phyloP scores from a whole-genome alignment of 2,113 vertebrate genomes.

The Stigmatopora argus region DNA sequence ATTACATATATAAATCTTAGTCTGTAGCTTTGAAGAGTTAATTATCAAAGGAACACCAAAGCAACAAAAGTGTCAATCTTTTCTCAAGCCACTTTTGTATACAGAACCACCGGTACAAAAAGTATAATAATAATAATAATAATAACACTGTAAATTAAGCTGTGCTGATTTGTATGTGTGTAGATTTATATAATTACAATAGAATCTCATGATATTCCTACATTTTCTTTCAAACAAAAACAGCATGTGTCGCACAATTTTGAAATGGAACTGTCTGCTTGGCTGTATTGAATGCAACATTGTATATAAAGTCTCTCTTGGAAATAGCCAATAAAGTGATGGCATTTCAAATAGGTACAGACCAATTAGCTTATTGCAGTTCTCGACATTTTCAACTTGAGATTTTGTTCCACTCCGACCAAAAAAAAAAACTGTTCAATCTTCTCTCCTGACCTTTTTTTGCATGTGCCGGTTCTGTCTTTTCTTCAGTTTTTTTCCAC shows the following conservation, averaged over 20 bases:
- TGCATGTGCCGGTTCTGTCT: not conserved
- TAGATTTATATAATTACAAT: slow-evolving; percentile 22
- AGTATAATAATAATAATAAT: slow-evolving; percentile 45
- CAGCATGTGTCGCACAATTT: no score
- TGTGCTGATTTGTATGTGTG: not conserved
- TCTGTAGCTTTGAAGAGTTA: slow-evolving; percentile 32
- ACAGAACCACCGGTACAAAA: slow-evolving; percentile 61
- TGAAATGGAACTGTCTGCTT: not conserved
- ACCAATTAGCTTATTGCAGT: slow-evolving; percentile 52
- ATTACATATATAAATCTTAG: slow-evolving; percentile 46
- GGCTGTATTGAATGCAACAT: slow-evolving; percentile 26
- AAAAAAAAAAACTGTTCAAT: not conserved
- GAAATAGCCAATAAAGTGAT: slow-evolving; percentile 17
- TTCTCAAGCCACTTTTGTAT: slow-evolving; percentile 47
- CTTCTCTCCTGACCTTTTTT: not conserved
- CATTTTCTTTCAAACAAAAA: slow-evolving; percentile 13
- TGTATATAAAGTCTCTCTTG: slow-evolving; percentile 17
- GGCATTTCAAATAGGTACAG: slow-evolving; percentile 16
- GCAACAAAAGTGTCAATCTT: slow-evolving; percentile 41
- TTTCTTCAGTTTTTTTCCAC: not conserved
- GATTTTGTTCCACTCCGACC: not conserved
- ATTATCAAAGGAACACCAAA: slow-evolving; percentile 42
- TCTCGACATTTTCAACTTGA: slow-evolving; percentile 19
- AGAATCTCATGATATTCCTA: slow-evolving; percentile 33
- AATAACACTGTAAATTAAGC: slow-evolving; percentile 45